Evolutionary conservation across 1,140 invertebrate genomes (phyloP), one percentile per base, ranked within the genome.

Genomic region (Olivierus martensii): DNA sequence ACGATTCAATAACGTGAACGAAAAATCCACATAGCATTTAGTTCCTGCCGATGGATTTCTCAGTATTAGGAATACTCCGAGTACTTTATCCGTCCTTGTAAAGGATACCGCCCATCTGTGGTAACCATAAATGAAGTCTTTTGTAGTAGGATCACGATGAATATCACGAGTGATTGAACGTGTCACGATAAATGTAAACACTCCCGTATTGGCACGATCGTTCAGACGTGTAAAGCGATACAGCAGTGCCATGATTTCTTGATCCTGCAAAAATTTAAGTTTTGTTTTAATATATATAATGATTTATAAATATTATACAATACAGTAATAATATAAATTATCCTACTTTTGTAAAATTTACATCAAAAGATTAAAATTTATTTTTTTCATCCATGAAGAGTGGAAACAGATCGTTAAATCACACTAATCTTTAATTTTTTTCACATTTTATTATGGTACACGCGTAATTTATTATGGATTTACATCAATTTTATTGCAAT

Each of bases 51-150:
- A 63, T 1, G 66, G 58, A 35, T 66, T 68, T 18, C 80, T 74
- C 77, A 86, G 83, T 36, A 86, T 83, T 52, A 88, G 72, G 65
- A 83, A 88, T 7, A 86, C 82, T 3, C 86, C 86, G 59, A 87
- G 67, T 55, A 84, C 78, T 63, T 87, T 84, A 14, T 62, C 59
- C 28, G 79, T 80, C 18, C 83, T 75, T 0, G 79, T 81, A 67
- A 89, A 87, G 3, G 83, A 83, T 47, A 89, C 82, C 12, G 82
- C 83, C 86, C 86, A 91, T 70, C 79, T 75, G 63, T 90, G 86
- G 66, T 86, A 84, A 12, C 84, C 84, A 69, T 84, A 88, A 37
- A 79, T 77, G 66, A 89, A 84, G 65, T 89, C 86, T 68, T 86
- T 85, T 56, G 81, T 83, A 35, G 83, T 86, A 59, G 85, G 81